These are phyloP conservation scores for Dendrolimus punctatus DNA, from an alignment of 1,140 invertebrate species.

Conservation along the genomic window DNA sequence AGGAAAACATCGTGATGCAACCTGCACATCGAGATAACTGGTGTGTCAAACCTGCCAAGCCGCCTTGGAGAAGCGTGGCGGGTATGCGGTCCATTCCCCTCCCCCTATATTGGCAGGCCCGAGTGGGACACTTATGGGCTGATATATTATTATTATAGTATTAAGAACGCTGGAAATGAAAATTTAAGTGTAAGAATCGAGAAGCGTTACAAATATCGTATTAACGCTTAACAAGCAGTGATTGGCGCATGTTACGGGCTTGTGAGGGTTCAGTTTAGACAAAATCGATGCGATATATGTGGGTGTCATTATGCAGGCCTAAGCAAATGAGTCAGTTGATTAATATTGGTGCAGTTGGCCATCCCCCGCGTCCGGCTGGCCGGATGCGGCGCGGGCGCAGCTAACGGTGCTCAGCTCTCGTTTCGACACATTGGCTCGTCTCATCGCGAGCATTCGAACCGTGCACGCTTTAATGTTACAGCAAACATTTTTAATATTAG, in stretches of 20 bases:
- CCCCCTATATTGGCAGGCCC: no score
- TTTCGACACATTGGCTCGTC: constrained; percentile 34
- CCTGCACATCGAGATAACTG: no score
- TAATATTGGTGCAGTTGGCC: constrained; percentile 19
- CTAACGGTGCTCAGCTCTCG: constrained; percentile 56
- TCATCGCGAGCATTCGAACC: constrained; percentile 16
- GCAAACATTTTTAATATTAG: background rate
- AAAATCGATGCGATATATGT: constrained; percentile 12
- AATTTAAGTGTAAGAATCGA: no score
- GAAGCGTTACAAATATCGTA: no score
- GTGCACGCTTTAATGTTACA: background rate
- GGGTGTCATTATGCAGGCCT: constrained; percentile 7
- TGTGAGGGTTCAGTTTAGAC: constrained; percentile 24
- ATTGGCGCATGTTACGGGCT: constrained; percentile 10
- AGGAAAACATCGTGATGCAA: no score
- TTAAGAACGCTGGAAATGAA: no score
- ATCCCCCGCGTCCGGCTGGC: constrained; percentile 18
- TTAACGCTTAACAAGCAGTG: no score
- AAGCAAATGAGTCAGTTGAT: constrained; percentile 28
- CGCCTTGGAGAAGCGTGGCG: no score
- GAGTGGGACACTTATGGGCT: no score
- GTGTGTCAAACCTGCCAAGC: no score
- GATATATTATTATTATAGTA: no score
- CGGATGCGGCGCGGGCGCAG: constrained; percentile 19
- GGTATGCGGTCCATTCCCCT: no score